These are phyloP conservation scores for Apostichopus japonicus DNA, from an alignment of 35 echinoderm and acorn worm species.

Conservation along the genomic window DNA sequence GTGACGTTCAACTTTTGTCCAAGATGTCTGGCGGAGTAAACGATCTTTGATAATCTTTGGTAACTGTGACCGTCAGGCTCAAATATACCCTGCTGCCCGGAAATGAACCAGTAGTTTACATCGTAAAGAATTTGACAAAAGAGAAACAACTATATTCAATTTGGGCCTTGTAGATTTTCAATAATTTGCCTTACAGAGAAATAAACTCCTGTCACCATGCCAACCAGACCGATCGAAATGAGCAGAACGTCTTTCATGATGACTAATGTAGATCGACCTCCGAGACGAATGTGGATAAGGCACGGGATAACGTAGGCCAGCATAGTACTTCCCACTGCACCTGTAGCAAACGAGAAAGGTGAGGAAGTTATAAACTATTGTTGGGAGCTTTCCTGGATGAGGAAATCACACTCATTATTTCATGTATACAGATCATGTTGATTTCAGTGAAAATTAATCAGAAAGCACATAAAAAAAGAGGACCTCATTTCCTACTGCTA, in stretches of 20 bases:
- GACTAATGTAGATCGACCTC: conserved; percentile 16
- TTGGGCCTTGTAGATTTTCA: background rate
- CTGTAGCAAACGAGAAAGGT: conserved; percentile 13
- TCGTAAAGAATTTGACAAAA: no score
- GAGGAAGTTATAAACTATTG: background rate
- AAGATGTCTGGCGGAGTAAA: no score
- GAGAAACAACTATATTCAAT: no score
- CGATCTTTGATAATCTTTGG: no score
- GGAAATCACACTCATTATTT: background rate
- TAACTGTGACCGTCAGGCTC: no score
- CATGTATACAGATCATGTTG: background rate
- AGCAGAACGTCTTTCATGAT: conserved; percentile 71
- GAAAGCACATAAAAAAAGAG: no score
- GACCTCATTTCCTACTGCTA: no score
- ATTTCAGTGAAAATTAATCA: background rate
- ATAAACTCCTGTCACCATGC: conserved; percentile 70
- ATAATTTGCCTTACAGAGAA: conserved; percentile 61
- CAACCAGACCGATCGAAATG: conserved; percentile 67
- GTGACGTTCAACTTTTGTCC: no score
- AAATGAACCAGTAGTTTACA: no score
- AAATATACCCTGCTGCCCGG: no score
- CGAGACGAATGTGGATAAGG: conserved; percentile 66
- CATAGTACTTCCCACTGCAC: conserved; percentile 82
- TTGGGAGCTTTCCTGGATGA: background rate
- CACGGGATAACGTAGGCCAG: conserved; percentile 74